Percentiles rank a stretch among this genome's conserved stretches.
These are phyloP conservation scores for Campoletis sonorensis DNA, from an alignment of 1,140 invertebrate genomes.

Conservation along the genomic window DNA sequence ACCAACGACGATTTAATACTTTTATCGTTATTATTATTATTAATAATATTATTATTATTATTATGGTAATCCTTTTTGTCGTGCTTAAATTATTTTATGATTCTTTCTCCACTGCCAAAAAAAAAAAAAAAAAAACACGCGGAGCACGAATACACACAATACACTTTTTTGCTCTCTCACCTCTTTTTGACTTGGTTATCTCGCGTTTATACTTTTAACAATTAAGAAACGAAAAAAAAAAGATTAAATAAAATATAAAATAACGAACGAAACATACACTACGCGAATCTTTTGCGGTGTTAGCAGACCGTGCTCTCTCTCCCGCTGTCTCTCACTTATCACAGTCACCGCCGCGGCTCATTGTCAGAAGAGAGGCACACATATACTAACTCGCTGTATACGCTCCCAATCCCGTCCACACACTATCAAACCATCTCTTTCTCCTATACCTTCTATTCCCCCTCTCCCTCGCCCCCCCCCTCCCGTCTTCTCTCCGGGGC, in stretches of 20 bases:
- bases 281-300: slow-evolving; percentile 54
- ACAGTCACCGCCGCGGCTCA: slow-evolving; percentile 70
- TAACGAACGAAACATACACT: slow-evolving; percentile 53
- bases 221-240: slow-evolving; percentile 41
- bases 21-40: neutral
- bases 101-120: slow-evolving; percentile 24
- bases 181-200: slow-evolving; percentile 2
- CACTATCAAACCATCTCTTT: slow-evolving; percentile 42
- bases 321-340: slow-evolving; percentile 65
- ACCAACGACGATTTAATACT: slow-evolving; percentile 22
- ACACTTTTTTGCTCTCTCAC: neutral
- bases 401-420: slow-evolving; percentile 38
- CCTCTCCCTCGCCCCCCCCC: neutral
- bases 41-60: slow-evolving; percentile 13
- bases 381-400: slow-evolving; percentile 48
- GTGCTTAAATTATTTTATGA: slow-evolving; percentile 15
- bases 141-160: slow-evolving; percentile 12
- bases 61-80: slow-evolving; percentile 25
- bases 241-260: neutral
- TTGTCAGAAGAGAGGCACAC: slow-evolving; percentile 67
- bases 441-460: slow-evolving; percentile 24
- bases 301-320: slow-evolving; percentile 40
- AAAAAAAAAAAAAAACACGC: slow-evolving; percentile 21
- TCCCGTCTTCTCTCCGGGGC: neutral
- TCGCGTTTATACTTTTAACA: slow-evolving; percentile 61